Base-by-base conservation (phyloP, 2,888 invertebrate species). In the Trachelus tabidus region DNA sequence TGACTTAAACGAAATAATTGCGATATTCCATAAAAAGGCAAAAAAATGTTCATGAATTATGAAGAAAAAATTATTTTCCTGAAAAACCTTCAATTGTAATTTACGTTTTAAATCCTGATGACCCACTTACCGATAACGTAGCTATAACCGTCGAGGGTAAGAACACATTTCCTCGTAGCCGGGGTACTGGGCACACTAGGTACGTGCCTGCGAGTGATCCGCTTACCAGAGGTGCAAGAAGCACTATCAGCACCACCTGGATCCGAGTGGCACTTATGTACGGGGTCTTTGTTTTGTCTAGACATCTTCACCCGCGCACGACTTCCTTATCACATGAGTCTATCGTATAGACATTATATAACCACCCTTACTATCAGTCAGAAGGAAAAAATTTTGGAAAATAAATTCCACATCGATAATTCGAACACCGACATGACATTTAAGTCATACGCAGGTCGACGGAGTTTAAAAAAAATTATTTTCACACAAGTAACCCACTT, bases 121-220 rank as follows among this genome's bases (percentile, higher is more conserved):
- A 15, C 71, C 31, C 6, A 93, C 95, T 95, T 92, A 97, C 97
- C 97, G 93, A 97, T 97, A 87, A 97, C 96, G 92, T 97, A 97
- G 83, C 96, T 96, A 93, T 96, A 97, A 87, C 97, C 97, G 91
- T 97, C 97, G 85, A 97, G 93, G 74, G 96, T 96, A 83, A 97
- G 94, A 82, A 97, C 95, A 93, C 97, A 97, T 92, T 96, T 96
- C 89, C 95, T 93, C 34, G 95, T 93, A 80, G 94, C 94, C 75
- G 91, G 83, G 40, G 86, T 94, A 92, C 85, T 88, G 90, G 90
- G 88, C 89, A 90, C 87, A 89, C 89, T 86, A 86, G 87, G 84
- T 83, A 90, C 87, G 88, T 84, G 89, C 83, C 79, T 83, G 23
- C 86, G 87, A 73, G 88, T 84, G 82, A 85, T 84, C 83, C 87